phyloP scores from a whole-genome alignment of 2,888 invertebrate species.

The Chalcosyrphus nemorum region DNA sequence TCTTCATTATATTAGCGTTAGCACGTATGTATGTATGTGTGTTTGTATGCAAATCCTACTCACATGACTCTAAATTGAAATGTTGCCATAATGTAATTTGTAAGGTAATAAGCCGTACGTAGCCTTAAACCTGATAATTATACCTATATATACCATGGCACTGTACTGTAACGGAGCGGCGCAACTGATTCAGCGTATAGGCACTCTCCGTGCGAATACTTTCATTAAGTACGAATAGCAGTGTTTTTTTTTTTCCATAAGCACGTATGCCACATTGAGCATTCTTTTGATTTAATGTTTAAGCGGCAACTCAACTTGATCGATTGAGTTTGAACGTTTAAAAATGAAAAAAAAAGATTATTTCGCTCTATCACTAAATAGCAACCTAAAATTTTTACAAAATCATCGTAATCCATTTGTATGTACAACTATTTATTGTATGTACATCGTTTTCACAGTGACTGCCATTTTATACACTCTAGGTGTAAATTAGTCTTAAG shows the following conservation, averaged over 20 bases:
- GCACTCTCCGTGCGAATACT: conserved; percentile 26
- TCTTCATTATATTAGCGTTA: too few species aligned
- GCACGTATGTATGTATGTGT: not conserved
- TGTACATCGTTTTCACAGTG: too few species aligned
- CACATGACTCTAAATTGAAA: conserved; percentile 55
- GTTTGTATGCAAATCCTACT: not conserved
- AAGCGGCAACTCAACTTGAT: conserved; percentile 62
- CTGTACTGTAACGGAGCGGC: conserved; percentile 1
- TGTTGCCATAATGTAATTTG: conserved; percentile 57
- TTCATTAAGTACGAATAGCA: conserved; percentile 11
- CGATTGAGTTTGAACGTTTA: not conserved
- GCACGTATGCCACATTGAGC: conserved; percentile 47
- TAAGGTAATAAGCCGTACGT: conserved; percentile 43
- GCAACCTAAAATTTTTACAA: too few species aligned
- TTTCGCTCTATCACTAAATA: too few species aligned
- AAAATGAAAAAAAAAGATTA: too few species aligned
- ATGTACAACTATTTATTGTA: too few species aligned
- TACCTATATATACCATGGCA: conserved; percentile 8
- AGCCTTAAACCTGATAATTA: conserved; percentile 71
- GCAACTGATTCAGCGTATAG: conserved; percentile 30
- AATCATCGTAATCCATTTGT: too few species aligned
- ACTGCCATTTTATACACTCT: too few species aligned
- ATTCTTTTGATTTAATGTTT: conserved; percentile 31
- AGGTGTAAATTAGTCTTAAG: too few species aligned
- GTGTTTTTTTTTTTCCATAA: conserved; percentile 3